Conservation (phyloP, 2,797 vertebrate species). For the Malacoraja senta region DNA sequence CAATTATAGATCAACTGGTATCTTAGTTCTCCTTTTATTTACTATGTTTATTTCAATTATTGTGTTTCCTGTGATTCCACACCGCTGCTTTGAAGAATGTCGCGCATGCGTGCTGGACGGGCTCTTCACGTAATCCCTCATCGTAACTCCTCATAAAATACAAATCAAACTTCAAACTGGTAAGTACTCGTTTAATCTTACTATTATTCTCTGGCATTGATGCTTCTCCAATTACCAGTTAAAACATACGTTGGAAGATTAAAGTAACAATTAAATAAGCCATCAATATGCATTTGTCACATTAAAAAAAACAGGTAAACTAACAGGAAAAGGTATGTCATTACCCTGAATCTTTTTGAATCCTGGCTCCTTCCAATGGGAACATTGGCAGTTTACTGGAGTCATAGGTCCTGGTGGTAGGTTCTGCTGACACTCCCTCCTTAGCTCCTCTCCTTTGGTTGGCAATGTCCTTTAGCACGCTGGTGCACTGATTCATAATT, state of each 20-base stretch:
- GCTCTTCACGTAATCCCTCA: too few relatives aligned
- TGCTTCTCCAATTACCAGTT: not conserved
- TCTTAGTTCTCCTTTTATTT: too few relatives aligned
- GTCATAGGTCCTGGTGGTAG: constrained; percentile 72
- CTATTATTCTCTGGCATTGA: not conserved
- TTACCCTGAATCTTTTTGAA: constrained; percentile 82
- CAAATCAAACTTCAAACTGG: too few relatives aligned
- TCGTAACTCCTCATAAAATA: too few relatives aligned
- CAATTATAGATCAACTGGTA: too few relatives aligned
- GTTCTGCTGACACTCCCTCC: constrained; percentile 84
- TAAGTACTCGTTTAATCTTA: too few relatives aligned
- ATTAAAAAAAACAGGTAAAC: constrained; percentile 9
- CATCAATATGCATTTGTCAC: not conserved
- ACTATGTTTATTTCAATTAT: too few relatives aligned
- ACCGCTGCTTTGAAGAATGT: too few relatives aligned
- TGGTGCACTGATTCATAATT: constrained; percentile 56
- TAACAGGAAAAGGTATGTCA: constrained; percentile 43
- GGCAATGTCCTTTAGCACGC: constrained; percentile 57
- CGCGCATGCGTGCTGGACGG: too few relatives aligned
- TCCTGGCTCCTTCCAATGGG: constrained; percentile 77
- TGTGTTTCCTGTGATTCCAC: too few relatives aligned
- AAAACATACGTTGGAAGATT: not conserved
- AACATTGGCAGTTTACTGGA: constrained; percentile 66
- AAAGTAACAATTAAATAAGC: not conserved
- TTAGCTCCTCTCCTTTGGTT: constrained; percentile 78